These are phyloP conservation scores for Pagetopsis macropterus DNA, from an alignment of 2,797 vertebrate species.

Conservation along the genomic window DNA sequence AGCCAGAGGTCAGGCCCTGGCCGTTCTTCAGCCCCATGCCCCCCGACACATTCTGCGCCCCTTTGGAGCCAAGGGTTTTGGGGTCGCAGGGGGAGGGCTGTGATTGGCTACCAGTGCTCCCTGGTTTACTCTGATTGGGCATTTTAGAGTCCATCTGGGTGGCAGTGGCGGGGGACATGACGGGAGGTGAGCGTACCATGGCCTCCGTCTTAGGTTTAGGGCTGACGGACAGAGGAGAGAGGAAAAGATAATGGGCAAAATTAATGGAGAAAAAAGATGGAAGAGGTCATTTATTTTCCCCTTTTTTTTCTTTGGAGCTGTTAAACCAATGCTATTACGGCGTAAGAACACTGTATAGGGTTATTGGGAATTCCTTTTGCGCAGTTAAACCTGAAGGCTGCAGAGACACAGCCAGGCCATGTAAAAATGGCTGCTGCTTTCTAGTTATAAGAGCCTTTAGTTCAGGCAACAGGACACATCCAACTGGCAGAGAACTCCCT, in stretches of 20 bases:
- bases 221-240: slow-evolving; percentile 77
- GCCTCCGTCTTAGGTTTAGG: slow-evolving; percentile 99
- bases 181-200: slow-evolving; percentile 99
- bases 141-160: slow-evolving; percentile 99
- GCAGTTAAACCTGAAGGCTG: slow-evolving; percentile 33
- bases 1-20: slow-evolving; percentile 90
- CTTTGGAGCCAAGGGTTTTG: slow-evolving; percentile 92
- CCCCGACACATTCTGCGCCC: slow-evolving; percentile 90
- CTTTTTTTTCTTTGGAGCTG: slow-evolving; percentile 6
- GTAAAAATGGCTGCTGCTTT: slow-evolving; percentile 54
- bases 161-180: slow-evolving; percentile 99
- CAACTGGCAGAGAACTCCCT: slow-evolving; percentile 73
- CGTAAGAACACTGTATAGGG: slow-evolving; percentile 19
- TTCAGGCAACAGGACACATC: slow-evolving; percentile 69
- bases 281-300: slow-evolving; percentile 7
- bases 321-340: slow-evolving; percentile 21
- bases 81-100: slow-evolving; percentile 98
- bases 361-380: slow-evolving; percentile 24
- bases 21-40: slow-evolving; percentile 98
- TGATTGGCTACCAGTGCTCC: slow-evolving; percentile 95
- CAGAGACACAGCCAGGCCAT: slow-evolving; percentile 39
- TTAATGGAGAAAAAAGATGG: slow-evolving; percentile 9
- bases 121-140: slow-evolving; percentile 98
- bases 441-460: slow-evolving; percentile 62
- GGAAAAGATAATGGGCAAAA: not conserved